Evolutionary conservation across 2,113 vertebrate genomes (phyloP).

Genomic region (Clarias magur): DNA sequence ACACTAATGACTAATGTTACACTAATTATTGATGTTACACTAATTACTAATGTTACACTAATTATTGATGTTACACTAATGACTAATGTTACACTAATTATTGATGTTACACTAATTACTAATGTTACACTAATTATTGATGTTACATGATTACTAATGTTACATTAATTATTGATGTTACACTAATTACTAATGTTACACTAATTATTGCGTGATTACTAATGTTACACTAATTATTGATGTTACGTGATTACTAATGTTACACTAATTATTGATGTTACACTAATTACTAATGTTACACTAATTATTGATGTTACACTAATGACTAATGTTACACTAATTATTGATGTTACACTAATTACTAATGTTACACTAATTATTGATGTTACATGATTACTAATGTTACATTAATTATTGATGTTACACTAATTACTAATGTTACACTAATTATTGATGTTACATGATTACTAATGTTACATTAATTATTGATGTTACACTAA

Average conservation of each 20-base stretch:
- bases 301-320: not conserved
- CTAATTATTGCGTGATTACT: too few relatives aligned
- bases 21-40: too few relatives aligned
- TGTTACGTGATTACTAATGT: not conserved
- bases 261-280: too few relatives aligned
- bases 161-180: too few relatives aligned
- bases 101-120: too few relatives aligned
- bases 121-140: too few relatives aligned
- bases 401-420: not conserved
- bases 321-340: too few relatives aligned
- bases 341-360: too few relatives aligned
- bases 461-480: not conserved
- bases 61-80: not conserved
- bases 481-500: not conserved
- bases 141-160: too few relatives aligned
- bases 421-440: not conserved
- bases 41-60: not conserved
- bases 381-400: too few relatives aligned
- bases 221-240: not conserved
- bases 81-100: not conserved
- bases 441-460: not conserved
- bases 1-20: not conserved
- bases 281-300: not conserved
- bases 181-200: too few relatives aligned
- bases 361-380: not conserved